Evolutionary conservation across 1,140 invertebrate species (phyloP).

Genomic region (Panagrolaimus sp.): DNA sequence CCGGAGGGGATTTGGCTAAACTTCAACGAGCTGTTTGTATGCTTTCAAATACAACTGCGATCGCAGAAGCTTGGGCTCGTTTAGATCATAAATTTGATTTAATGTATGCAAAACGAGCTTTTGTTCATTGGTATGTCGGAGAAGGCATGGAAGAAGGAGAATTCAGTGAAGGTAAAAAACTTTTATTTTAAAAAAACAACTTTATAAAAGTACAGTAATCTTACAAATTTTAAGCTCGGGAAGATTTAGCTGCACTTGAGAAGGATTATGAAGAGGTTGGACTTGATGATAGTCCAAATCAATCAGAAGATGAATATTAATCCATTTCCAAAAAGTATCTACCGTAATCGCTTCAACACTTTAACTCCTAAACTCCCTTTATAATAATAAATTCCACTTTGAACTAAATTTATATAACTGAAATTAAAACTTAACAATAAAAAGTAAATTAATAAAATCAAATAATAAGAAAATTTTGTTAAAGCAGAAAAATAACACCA

Average conservation of each 20-base stretch:
- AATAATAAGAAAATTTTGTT: too few species aligned
- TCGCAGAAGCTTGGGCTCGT: slow-evolving; percentile 71
- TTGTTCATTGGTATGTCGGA: slow-evolving; percentile 72
- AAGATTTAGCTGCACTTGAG: slow-evolving; percentile 75
- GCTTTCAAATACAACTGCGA: slow-evolving; percentile 76
- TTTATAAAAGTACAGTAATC: too few species aligned
- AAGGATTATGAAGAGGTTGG: slow-evolving; percentile 69
- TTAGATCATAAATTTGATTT: slow-evolving; percentile 67
- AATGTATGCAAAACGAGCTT: slow-evolving; percentile 69
- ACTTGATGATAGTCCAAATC: background rate
- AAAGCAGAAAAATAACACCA: too few species aligned
- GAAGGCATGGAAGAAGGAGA: slow-evolving; percentile 77
- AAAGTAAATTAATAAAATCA: too few species aligned
- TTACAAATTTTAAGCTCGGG: slow-evolving; percentile 64
- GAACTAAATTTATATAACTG: too few species aligned
- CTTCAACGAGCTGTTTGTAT: slow-evolving; percentile 65
- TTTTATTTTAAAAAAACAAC: too few species aligned
- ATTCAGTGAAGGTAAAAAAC: slow-evolving; percentile 67
- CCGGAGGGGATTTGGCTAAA: slow-evolving; percentile 53
- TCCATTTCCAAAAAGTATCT: too few species aligned
- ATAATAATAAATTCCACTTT: too few species aligned
- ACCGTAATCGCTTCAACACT: too few species aligned
- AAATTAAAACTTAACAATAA: too few species aligned
- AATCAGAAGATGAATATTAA: slow-evolving; percentile 8
- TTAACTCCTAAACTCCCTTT: too few species aligned